phyloP scores from a whole-genome alignment of 2,888 invertebrate genomes.

The Junonia oenone region DNA sequence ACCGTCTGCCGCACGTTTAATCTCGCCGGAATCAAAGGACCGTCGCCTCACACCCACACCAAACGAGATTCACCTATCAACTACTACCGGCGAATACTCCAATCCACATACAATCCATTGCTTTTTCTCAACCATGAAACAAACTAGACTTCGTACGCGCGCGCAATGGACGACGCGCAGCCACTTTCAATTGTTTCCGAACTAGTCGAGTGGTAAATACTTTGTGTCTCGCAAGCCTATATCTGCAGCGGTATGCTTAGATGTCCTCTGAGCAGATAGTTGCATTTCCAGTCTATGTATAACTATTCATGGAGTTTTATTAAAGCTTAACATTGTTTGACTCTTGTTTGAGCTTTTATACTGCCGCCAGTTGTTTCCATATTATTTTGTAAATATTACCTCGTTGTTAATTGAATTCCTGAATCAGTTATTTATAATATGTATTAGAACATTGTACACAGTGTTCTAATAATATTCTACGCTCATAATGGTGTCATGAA shows the following conservation, averaged over 20 bases:
- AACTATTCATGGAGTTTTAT: constrained; percentile 65
- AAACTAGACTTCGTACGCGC: background rate
- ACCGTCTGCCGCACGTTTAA: constrained; percentile 80
- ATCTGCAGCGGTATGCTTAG: constrained; percentile 66
- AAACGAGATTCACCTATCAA: constrained; percentile 49
- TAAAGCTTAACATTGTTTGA: constrained; percentile 62
- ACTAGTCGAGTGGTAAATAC: constrained; percentile 51
- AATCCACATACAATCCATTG: constrained; percentile 38
- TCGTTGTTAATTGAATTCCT: constrained; percentile 34
- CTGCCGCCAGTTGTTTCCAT: constrained; percentile 37
- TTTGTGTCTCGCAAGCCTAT: constrained; percentile 71
- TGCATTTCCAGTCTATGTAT: constrained; percentile 68
- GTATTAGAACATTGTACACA: constrained; percentile 27
- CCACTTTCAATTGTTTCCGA: constrained; percentile 41
- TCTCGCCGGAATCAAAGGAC: constrained; percentile 78
- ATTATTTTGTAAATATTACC: constrained; percentile 39
- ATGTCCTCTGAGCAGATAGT: constrained; percentile 69
- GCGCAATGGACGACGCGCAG: constrained; percentile 40
- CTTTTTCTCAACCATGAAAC: constrained; percentile 18
- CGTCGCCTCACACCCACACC: constrained; percentile 70
- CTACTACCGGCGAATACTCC: constrained; percentile 35
- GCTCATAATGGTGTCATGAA: constrained; percentile 27
- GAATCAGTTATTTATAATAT: constrained; percentile 31
- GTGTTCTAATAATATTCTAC: constrained; percentile 28
- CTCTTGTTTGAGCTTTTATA: constrained; percentile 41